Base-by-base conservation (phyloP, 2,888 invertebrate genomes). In the Marasmarcha lunaedactyla region DNA sequence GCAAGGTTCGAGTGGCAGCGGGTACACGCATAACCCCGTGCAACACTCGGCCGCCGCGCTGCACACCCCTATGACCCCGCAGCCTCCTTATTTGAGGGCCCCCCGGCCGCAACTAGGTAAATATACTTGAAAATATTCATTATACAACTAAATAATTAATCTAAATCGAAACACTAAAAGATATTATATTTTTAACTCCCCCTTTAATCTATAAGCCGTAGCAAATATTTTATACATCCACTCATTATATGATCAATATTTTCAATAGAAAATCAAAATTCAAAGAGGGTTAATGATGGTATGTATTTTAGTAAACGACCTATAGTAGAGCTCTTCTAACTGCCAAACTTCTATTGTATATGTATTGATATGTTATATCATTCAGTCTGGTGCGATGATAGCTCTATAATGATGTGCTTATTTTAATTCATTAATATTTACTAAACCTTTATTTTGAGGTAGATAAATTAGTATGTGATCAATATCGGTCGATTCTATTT, bases 41-140 rank as follows among this genome's bases (percentile, higher is more conserved):
- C 76, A 86, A 50, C 87, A 86, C 61, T 71, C 63, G 50, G 69
- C 76, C 63, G 65, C 84, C 71, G 85, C 86, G 65, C 83, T 86
- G 61, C 86, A 86, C 78, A 85, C 87, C 72, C 85, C 85, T 60
- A 78, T 81, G 48, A 67, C 72, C 52, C 83, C 77, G 55, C 79
- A 76, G 63, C 69, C 84, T 3, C 11, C 34, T 65, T 85, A 78
- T 62, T 74, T 63, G 47, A 78, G 79, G 42, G 54, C 72, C 50
- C 85, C 79, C 57, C 76, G 78, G 55, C 84, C 79, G 59, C 76
- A 68, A n/a, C 63, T 67, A 57, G 73, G 74, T 74, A 57, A 46
- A 44, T 33, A 15, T 14, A 13, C 39, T 20, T 13, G 9, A 33
- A n/a, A 12, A 13, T 2, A 12, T 6, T 15, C 3, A 13, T 34